Percentiles rank a stretch among this genome's conserved stretches.
phyloP scores from a whole-genome alignment of 2,888 invertebrate genomes.

The Arge pagana region DNA sequence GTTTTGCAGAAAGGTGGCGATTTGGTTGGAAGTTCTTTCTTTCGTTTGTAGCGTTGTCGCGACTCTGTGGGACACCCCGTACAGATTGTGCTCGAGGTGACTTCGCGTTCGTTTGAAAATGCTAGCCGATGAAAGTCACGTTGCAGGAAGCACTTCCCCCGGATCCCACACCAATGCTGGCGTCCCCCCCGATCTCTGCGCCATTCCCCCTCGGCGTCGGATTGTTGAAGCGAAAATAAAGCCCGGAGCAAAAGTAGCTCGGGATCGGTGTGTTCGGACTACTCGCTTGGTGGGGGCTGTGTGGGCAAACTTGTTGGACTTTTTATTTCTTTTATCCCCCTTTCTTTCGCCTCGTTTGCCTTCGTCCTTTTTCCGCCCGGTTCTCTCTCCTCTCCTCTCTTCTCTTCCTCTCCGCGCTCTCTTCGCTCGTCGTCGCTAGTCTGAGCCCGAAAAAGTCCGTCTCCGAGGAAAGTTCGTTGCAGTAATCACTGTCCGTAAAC shows the following conservation, averaged over 20 bases:
- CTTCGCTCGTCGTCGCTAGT: not conserved
- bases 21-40: too few species aligned
- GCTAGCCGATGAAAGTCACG: not conserved
- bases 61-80: not conserved
- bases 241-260: not conserved
- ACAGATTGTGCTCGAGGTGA: not conserved
- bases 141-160: not conserved
- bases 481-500: slow-evolving; percentile 13
- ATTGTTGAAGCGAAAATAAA: not conserved
- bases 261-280: too few species aligned
- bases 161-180: not conserved
- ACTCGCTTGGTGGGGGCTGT: too few species aligned
- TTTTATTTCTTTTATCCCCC: too few species aligned
- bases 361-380: too few species aligned
- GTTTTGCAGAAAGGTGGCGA: too few species aligned
- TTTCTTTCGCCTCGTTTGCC: too few species aligned
- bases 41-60: not conserved
- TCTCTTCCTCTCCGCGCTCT: too few species aligned
- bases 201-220: not conserved
- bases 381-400: too few species aligned
- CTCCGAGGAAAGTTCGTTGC: not conserved
- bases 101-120: slow-evolving; percentile 6
- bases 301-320: too few species aligned
- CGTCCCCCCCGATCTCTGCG: not conserved
- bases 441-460: too few species aligned